A percentile compares a stretch with the other conserved stretches of the same genome.
Conservation (phyloP, 2,113 vertebrate genomes). For the Colossoma macropomum region DNA sequence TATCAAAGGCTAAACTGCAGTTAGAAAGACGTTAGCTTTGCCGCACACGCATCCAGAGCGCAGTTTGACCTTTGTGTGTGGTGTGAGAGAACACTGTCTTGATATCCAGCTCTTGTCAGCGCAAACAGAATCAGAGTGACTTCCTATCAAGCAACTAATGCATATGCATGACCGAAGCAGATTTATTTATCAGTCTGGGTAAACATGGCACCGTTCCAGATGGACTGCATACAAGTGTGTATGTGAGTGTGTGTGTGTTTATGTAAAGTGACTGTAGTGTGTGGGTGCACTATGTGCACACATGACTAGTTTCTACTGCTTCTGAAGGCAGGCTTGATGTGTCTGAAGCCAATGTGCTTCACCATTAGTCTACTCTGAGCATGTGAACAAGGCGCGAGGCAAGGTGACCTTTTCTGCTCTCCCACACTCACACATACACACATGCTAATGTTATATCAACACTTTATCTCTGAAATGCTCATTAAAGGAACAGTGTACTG, state of each 20-base stretch:
- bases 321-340: constrained; percentile 32
- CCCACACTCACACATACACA: background rate
- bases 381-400: constrained; percentile 41
- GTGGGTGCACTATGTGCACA: constrained; percentile 30
- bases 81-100: constrained; percentile 28
- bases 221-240: constrained; percentile 36
- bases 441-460: background rate
- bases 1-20: constrained; percentile 6
- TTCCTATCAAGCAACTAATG: constrained; percentile 39
- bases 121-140: constrained; percentile 37
- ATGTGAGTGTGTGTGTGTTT: constrained; percentile 18
- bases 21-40: constrained; percentile 13
- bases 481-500: constrained; percentile 59
- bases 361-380: constrained; percentile 26
- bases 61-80: constrained; percentile 33
- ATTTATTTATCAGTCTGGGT: constrained; percentile 51
- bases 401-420: constrained; percentile 67
- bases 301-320: constrained; percentile 26
- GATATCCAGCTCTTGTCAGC: constrained; percentile 1
- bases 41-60: constrained; percentile 10
- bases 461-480: constrained; percentile 44
- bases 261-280: constrained; percentile 27
- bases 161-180: constrained; percentile 57
- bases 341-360: constrained; percentile 38
- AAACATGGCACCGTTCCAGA: constrained; percentile 55